Evolutionary conservation across 2,113 vertebrate genomes (phyloP), one percentile per base, ranked within the genome.

Genomic region (Eulemur rufifrons): DNA sequence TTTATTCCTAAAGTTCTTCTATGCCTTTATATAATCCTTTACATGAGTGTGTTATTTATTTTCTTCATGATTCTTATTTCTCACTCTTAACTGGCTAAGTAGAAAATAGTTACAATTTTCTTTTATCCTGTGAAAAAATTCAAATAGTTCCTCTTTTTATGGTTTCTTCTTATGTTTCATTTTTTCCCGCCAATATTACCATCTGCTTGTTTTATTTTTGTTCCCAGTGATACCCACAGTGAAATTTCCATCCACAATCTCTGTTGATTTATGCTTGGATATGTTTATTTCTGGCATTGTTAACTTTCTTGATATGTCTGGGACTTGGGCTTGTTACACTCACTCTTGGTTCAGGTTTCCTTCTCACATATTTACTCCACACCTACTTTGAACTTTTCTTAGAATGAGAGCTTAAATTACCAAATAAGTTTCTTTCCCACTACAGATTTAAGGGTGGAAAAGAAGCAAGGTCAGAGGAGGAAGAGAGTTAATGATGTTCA

Each of bases 271-370:
- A n/a, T 52, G 34, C 66, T 21, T 9, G 6, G 4, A n/a, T 84
- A 34, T 92, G 66, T 82, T 93, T 86, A 89, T 86, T 96, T 93
- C 61, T 77, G 52, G 32, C 25, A 13, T 59, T 50, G 29, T 8
- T 61, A 21, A 82, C 52, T 71, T 84, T 78, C 66, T 68, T 83
- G 78, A 50, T 89, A 52, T 37, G 42, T 91, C 88, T 82, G 52
- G 25, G 64, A 78, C 66, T 50, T 86, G 52, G 68, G 18, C 20
- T 74, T 73, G 42, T 80, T 54, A 39, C 32, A 68, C 42, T 14
- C 25, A 45, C 80, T 89, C 71, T 39, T n/a, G 94, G 29, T 88
- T 93, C 68, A 32, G 47, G 39, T 90, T 97, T 96, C 81, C 81
- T 63, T 85, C 63, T 77, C 61, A 85, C 59, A 90, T 71, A 90